Evolutionary conservation across 2,888 invertebrate genomes (phyloP).

Genomic region (Diarsia dahlii): DNA sequence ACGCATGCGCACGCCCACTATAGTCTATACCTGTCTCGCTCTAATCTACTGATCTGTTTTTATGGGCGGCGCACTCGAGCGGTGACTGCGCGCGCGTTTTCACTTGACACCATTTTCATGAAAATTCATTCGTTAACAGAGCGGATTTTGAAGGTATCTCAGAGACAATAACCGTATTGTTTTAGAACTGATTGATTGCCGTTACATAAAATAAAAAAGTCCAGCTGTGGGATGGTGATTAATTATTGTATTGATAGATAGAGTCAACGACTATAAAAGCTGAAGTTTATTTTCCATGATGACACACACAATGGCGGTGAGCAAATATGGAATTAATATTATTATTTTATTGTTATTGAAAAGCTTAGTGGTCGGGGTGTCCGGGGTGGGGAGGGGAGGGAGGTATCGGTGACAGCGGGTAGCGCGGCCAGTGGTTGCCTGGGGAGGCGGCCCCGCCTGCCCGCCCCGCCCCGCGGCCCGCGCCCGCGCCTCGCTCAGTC

Average conservation of each 20-base stretch:
- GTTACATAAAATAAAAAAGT: slow-evolving; percentile 33
- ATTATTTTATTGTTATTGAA: slow-evolving; percentile 83
- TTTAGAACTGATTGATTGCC: slow-evolving; percentile 1
- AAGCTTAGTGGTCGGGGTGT: slow-evolving; percentile 76
- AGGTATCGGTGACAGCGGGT: slow-evolving; percentile 84
- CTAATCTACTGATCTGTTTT: slow-evolving; percentile 79
- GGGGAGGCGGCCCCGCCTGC: slow-evolving; percentile 76
- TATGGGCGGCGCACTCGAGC: slow-evolving; percentile 80
- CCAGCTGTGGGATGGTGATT: slow-evolving; percentile 26
- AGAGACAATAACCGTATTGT: slow-evolving; percentile 5
- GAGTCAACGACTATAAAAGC: slow-evolving; percentile 37
- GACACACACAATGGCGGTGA: slow-evolving; percentile 46
- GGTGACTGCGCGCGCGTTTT: slow-evolving; percentile 80
- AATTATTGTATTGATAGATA: slow-evolving; percentile 45
- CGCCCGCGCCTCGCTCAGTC: slow-evolving; percentile 83
- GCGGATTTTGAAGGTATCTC: slow-evolving; percentile 17
- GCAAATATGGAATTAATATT: slow-evolving; percentile 71
- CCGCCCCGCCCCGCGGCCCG: slow-evolving; percentile 77
- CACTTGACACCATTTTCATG: slow-evolving; percentile 62
- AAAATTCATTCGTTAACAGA: slow-evolving; percentile 45
- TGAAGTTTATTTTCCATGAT: slow-evolving; percentile 47
- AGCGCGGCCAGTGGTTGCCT: slow-evolving; percentile 82
- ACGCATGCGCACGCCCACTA: slow-evolving; percentile 58
- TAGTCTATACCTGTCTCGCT: slow-evolving; percentile 75
- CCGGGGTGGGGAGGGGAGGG: slow-evolving; percentile 73